Evolutionary conservation across 64 coral and sea anemone species (phyloP), one percentile per base, ranked within the genome.

Genomic region (Porites lutea): DNA sequence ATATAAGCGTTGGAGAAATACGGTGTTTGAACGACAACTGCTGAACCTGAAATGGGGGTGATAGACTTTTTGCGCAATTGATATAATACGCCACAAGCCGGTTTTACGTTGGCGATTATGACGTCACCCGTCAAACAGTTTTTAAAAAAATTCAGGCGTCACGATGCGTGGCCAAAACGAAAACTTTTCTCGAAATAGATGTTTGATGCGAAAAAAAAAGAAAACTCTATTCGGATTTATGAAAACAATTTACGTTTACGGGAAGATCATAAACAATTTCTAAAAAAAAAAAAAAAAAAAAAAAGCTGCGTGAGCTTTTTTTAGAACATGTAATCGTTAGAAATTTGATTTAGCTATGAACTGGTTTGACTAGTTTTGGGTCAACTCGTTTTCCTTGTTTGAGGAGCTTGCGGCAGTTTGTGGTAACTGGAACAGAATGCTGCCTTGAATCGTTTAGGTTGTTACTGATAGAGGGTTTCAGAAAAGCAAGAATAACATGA

Each of bases 51-150:
- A 84, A 84, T 84, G 63, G 63, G 69, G 16, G 67, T 76, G 43
- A 48, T 46, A 48, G 69, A 8, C 63, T 37, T 37, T 84, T 69
- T 84, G 63, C 62, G 62, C 81, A 84, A 84, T n/a, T 83, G 79
- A 84, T 16, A 84, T 84, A 84, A 84, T 84, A 84, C 47, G 19
- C 81, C 81, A 84, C 81, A 84, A 67, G 81, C 81, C 69, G 81
- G 63, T 69, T 37, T 81, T 69, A 61, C 62, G 62, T 84, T 68
- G 81, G 81, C 68, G 61, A 81, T 81, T 59, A 48, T 84, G 81
- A 84, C 81, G 81, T 84, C 81, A 84, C 81, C 21, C 10, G 18
- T 46, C 67, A 69, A 83, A 57, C 54, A 9, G 54, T 57, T 57
- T 12, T 9, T n/a, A n/a, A 12, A 9, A 7, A 23, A 83, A 44